Base-by-base conservation (phyloP, 23 tunicate genomes). In the Styela plicata region DNA sequence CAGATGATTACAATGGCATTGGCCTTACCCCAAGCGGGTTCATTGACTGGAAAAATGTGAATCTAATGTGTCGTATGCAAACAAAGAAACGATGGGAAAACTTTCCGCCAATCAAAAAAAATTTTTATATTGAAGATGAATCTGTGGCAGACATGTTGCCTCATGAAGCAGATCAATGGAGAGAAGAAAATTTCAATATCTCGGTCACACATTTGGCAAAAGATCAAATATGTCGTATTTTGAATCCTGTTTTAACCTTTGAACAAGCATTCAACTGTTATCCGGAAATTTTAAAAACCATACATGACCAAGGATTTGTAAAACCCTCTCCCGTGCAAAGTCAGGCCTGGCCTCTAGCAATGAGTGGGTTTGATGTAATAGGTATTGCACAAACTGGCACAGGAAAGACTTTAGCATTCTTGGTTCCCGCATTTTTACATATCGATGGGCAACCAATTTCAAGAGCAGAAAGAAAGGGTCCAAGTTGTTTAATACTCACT, bases 371-470 rank as follows among this genome's bases (percentile, higher is more conserved):
- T 62, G 94, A 96, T 80, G 94, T 85, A 0, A 96, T 96, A 31
- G 99, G 99, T 63, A 96, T 96, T 30, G 96, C 99, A 7, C 99
- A 96, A 64, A 96, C 99, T 0, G 99, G 99, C 24, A 91, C 99
- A 24, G 99, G 99, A 63, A 96, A 96, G 82, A 96, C 99, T 2
- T 90, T 96, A 2, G 94, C 88, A 2, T 96, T 96, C 76, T 74
- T 96, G 44, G 85, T 93, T 18, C 99, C 99, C 1, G 83, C 86
- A 1, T 78, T 96, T 32, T 69, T 93, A 20, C 99, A 96, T 78
- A 87, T 91, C 30, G 98, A 93, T 69, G 66, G 74, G 17, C 98
- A 93, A 82, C 53, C 85, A 26, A 74, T 63, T 87, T 94, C 98
- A 13, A 83, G 98, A 16, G 64, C 34, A 13, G 85, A 96, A 65